These are phyloP conservation scores for Sturmia bella DNA, from an alignment of 2,888 invertebrate genomes.

Conservation along the genomic window DNA sequence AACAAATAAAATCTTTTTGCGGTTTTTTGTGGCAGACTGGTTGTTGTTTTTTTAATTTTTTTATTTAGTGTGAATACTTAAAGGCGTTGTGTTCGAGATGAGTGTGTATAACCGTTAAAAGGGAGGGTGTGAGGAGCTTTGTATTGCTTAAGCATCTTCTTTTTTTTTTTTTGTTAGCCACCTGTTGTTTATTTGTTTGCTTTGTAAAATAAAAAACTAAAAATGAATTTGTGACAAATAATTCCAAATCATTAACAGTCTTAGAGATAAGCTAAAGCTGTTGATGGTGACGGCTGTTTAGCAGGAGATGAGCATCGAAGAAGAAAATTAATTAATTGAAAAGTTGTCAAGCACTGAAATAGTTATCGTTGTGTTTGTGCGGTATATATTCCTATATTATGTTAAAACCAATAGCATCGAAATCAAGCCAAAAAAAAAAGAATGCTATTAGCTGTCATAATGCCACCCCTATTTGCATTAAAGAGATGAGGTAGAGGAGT, in stretches of 20 bases:
- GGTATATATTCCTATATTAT: too few species aligned
- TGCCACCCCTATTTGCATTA: too few species aligned
- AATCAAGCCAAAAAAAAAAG: too few species aligned
- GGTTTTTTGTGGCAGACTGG: slow-evolving; percentile 49
- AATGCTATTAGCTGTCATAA: too few species aligned
- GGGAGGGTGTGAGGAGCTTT: slow-evolving; percentile 12
- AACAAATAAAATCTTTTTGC: slow-evolving; percentile 61
- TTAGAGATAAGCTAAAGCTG: slow-evolving; percentile 20
- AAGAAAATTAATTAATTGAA: background rate
- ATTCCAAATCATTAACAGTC: slow-evolving; percentile 66
- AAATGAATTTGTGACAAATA: slow-evolving; percentile 64
- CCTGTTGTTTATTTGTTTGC: slow-evolving; percentile 54
- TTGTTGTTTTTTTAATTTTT: slow-evolving; percentile 66
- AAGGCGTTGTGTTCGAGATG: slow-evolving; percentile 47
- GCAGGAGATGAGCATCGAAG: slow-evolving; percentile 17
- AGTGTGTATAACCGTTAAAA: background rate
- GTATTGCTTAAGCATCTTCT: slow-evolving; percentile 1
- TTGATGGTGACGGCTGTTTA: slow-evolving; percentile 30
- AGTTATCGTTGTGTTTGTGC: too few species aligned
- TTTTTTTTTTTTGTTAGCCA: slow-evolving; percentile 43
- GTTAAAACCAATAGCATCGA: too few species aligned
- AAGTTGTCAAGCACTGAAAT: background rate
- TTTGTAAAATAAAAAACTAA: slow-evolving; percentile 14
- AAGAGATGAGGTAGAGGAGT: too few species aligned
- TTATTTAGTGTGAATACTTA: slow-evolving; percentile 26